These are phyloP conservation scores for Nycteola revayana DNA, from an alignment of 2,888 invertebrate species.

Conservation along the genomic window DNA sequence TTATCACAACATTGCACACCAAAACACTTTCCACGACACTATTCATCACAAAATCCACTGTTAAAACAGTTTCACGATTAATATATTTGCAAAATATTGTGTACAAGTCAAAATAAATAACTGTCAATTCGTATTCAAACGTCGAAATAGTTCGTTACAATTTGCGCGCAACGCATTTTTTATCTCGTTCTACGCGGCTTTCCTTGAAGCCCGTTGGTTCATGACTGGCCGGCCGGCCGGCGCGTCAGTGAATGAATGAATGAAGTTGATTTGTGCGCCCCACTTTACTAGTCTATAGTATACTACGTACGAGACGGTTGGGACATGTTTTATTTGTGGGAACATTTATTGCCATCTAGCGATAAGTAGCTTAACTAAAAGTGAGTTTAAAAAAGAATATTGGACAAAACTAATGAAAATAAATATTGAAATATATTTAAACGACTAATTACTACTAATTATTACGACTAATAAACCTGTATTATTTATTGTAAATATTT, in stretches of 20 bases:
- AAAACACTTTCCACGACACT: constrained; percentile 54
- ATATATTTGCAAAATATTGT: constrained; percentile 16
- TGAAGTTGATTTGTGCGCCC: constrained; percentile 22
- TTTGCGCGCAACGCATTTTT: constrained; percentile 53
- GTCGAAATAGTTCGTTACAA: constrained; percentile 71
- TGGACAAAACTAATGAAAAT: too few relatives aligned
- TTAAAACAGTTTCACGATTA: constrained; percentile 28
- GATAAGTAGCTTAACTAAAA: too few relatives aligned
- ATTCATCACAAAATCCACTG: constrained; percentile 35
- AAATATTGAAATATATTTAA: too few relatives aligned
- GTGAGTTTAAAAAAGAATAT: too few relatives aligned
- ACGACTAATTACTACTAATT: too few relatives aligned
- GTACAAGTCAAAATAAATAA: constrained; percentile 36
- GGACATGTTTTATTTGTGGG: neutral
- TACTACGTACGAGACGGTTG: constrained; percentile 32
- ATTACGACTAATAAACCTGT: too few relatives aligned
- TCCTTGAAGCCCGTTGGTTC: constrained; percentile 15
- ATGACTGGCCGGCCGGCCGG: constrained; percentile 53
- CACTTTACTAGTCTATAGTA: constrained; percentile 36
- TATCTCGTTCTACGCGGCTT: constrained; percentile 24
- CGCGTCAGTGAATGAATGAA: constrained; percentile 65
- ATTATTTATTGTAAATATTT: too few relatives aligned
- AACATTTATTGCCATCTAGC: neutral
- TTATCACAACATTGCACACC: constrained; percentile 64
- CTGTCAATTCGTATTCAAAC: constrained; percentile 64